Percentiles rank a stretch among this genome's conserved stretches.
These are phyloP conservation scores for Xiphias gladius DNA, from an alignment of 2,113 vertebrate species.

Conservation along the genomic window DNA sequence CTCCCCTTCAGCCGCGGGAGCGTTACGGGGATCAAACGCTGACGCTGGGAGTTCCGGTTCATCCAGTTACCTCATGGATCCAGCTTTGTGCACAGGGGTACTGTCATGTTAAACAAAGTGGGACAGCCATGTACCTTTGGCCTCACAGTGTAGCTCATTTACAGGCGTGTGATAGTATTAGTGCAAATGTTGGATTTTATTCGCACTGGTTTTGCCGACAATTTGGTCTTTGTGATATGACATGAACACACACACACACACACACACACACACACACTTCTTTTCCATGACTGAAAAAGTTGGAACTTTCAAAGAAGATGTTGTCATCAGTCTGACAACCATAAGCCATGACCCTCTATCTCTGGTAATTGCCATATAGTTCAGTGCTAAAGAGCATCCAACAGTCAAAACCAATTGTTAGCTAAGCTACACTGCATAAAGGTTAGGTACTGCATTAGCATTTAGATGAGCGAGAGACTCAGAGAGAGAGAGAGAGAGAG, in stretches of 20 bases:
- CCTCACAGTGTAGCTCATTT: not conserved
- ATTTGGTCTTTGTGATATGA: not conserved
- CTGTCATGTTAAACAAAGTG: too few species aligned
- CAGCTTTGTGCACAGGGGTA: too few species aligned
- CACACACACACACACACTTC: not conserved
- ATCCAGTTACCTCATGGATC: too few species aligned
- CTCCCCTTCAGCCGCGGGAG: too few species aligned
- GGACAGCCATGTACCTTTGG: not conserved
- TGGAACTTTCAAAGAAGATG: conserved; percentile 11
- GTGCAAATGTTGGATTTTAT: not conserved
- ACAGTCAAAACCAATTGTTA: conserved; percentile 64
- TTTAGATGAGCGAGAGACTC: conserved; percentile 70
- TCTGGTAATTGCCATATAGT: conserved; percentile 54
- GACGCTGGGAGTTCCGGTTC: too few species aligned
- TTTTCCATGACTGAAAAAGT: conserved; percentile 9
- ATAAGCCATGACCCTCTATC: not conserved
- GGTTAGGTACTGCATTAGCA: conserved; percentile 75
- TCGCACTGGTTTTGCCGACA: not conserved
- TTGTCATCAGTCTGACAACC: conserved; percentile 2
- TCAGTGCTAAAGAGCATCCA: conserved; percentile 57
- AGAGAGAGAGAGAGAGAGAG: conserved; percentile 15
- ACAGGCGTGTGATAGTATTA: not conserved
- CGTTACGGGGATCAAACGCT: too few species aligned
- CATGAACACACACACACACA: not conserved
- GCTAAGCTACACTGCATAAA: conserved; percentile 62